phyloP scores from a whole-genome alignment of 2,113 vertebrate species.

The Tragulus kanchil region DNA sequence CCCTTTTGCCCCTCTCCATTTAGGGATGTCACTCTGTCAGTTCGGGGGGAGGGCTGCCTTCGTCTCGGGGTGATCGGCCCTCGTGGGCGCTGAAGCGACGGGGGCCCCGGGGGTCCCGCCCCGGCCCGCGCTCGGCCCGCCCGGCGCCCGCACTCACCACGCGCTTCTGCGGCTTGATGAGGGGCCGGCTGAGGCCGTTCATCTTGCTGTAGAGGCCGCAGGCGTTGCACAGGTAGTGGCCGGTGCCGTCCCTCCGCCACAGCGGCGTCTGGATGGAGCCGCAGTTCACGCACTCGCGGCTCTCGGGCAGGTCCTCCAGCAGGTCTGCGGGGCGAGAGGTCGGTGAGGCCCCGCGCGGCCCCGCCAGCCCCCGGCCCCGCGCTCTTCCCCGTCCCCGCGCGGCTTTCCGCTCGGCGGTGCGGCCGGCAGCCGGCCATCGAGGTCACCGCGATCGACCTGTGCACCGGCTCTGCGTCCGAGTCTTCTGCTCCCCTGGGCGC shows the following conservation, averaged over 20 bases:
- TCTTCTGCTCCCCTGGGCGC: neutral
- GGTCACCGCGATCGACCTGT: neutral
- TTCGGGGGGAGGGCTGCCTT: neutral
- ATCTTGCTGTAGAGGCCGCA: slow-evolving; percentile 99
- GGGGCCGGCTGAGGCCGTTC: slow-evolving; percentile 98
- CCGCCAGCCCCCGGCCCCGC: neutral
- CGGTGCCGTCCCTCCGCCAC: slow-evolving; percentile 98
- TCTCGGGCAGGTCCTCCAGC: slow-evolving; percentile 96
- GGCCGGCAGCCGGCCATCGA: neutral
- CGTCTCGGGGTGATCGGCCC: neutral
- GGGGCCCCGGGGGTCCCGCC: no score
- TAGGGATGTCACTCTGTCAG: neutral
- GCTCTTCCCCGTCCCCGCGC: neutral
- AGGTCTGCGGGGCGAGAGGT: slow-evolving; percentile 88
- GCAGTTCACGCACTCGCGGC: slow-evolving; percentile 98
- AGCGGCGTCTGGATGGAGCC: slow-evolving; percentile 99
- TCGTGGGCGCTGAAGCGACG: no score
- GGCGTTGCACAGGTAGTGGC: slow-evolving; percentile 99
- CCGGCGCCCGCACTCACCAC: slow-evolving; percentile 93
- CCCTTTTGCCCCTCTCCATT: neutral
- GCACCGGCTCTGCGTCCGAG: neutral
- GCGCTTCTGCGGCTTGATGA: slow-evolving; percentile 98
- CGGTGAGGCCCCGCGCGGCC: neutral
- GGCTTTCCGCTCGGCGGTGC: neutral
- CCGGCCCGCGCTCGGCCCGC: no score